Conservation (phyloP, 2,797 vertebrate genomes). For the Sylvia borin region DNA sequence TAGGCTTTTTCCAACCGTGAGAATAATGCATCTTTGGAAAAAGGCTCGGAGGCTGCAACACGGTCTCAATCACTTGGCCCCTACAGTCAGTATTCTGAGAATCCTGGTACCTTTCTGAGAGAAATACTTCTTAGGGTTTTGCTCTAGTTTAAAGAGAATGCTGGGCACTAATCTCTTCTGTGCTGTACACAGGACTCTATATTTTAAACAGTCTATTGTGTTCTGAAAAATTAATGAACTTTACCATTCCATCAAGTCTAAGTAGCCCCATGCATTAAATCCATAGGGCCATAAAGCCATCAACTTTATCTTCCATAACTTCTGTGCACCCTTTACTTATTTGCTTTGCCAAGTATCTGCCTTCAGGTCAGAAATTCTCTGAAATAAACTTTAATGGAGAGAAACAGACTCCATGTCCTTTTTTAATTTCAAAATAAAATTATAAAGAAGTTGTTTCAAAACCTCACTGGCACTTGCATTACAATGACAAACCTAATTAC, state of each 20-base stretch:
- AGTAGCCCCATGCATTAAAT: neutral
- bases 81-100: neutral
- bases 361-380: constrained; percentile 14
- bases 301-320: neutral
- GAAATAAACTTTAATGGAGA: neutral
- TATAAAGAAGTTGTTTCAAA: neutral
- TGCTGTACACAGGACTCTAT: neutral
- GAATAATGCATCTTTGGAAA: neutral
- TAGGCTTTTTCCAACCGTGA: neutral
- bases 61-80: neutral
- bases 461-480: neutral
- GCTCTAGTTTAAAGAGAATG: neutral
- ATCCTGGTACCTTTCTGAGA: neutral
- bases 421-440: neutral
- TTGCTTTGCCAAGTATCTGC: neutral
- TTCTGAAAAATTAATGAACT: constrained; percentile 23
- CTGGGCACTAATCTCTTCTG: neutral
- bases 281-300: neutral
- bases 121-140: neutral
- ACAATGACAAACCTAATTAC: neutral
- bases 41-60: rapidly evolving
- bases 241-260: neutral
- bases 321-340: neutral
- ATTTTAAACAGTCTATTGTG: neutral
- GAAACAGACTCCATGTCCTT: neutral